Evolutionary conservation across 2,888 invertebrate genomes (phyloP).

Genomic region (Xanthostigma xanthostigma): DNA sequence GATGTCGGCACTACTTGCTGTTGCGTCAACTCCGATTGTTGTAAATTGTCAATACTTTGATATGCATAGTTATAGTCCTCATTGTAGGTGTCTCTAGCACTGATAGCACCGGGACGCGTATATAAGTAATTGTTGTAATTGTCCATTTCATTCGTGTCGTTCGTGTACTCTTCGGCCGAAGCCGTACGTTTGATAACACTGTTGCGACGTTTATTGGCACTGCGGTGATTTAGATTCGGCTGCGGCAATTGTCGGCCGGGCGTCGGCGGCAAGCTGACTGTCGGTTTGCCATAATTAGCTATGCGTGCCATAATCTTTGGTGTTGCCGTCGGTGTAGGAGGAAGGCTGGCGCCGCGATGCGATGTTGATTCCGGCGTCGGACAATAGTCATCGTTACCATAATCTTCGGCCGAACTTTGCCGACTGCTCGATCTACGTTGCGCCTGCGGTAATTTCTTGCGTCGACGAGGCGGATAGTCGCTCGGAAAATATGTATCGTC

Average conservation of each 20-base stretch:
- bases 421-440: constrained; percentile 24
- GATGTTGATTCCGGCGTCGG: constrained; percentile 23
- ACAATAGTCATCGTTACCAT: constrained; percentile 18
- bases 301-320: constrained; percentile 22
- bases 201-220: constrained; percentile 24
- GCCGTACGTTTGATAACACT: constrained; percentile 25
- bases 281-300: constrained; percentile 14
- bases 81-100: constrained; percentile 35
- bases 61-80: constrained; percentile 59
- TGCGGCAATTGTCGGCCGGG: constrained; percentile 37
- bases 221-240: constrained; percentile 24
- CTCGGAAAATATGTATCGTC: constrained; percentile 18
- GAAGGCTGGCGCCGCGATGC: constrained; percentile 28
- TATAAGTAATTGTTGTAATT: constrained; percentile 27
- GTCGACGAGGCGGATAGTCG: constrained; percentile 24
- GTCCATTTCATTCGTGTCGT: constrained; percentile 18
- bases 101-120: constrained; percentile 24
- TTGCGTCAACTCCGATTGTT: constrained; percentile 16
- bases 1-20: constrained; percentile 13
- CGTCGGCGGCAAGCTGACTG: constrained; percentile 35
- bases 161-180: constrained; percentile 27
- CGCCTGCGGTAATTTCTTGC: constrained; percentile 28
- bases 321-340: constrained; percentile 28
- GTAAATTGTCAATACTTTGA: constrained; percentile 49
- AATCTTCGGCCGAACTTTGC: constrained; percentile 25